A percentile compares a stretch with the other conserved stretches of the same genome.
Conservation (phyloP, 2,888 invertebrate genomes). For the Lepidochitona cinerea region DNA sequence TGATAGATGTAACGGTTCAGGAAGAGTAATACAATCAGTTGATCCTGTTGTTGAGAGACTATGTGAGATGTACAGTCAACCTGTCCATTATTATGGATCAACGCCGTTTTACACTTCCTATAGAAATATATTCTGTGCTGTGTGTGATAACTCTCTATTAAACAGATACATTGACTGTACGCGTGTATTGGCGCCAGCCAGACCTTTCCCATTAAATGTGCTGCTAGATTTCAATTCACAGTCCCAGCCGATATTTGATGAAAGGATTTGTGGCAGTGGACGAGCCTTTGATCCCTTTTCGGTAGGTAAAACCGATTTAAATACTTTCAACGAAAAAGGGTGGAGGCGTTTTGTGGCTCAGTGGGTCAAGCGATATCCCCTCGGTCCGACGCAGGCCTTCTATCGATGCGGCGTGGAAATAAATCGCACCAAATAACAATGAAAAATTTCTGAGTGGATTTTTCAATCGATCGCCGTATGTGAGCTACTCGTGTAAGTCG, state of each 20-base stretch:
- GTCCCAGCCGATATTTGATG: not conserved
- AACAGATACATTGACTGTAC: not conserved
- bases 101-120: not conserved
- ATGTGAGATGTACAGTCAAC: not conserved
- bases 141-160: not conserved
- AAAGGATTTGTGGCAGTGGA: no score
- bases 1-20: not conserved
- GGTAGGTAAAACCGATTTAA: no score
- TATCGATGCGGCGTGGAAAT: no score
- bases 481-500: no score
- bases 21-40: no score
- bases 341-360: no score
- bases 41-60: not conserved
- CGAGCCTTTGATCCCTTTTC: not conserved
- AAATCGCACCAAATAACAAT: no score
- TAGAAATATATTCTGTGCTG: not conserved
- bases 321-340: no score
- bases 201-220: not conserved
- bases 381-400: no score
- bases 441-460: no score
- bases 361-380: no score
- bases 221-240: not conserved
- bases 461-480: no score
- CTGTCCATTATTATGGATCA: not conserved
- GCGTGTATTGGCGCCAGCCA: not conserved